phyloP scores from a whole-genome alignment of 2,888 invertebrate genomes.

The Anthophora plumipes region DNA sequence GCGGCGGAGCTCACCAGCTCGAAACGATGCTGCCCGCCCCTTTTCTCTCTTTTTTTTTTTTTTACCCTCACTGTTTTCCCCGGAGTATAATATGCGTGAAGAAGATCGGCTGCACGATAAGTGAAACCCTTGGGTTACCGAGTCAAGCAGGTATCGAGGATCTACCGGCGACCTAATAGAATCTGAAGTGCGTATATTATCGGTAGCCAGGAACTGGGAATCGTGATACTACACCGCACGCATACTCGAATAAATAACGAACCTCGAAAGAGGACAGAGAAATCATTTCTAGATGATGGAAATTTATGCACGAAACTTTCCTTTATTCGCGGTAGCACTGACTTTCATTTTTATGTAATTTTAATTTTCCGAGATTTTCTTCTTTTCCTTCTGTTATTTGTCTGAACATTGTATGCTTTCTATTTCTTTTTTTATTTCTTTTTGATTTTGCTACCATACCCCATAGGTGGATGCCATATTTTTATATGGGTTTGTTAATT shows the following conservation, averaged over 20 bases:
- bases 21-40: slow-evolving; percentile 55
- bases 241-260: slow-evolving; percentile 35
- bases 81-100: slow-evolving; percentile 80
- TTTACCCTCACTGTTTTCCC: slow-evolving; percentile 76
- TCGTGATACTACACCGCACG: slow-evolving; percentile 34
- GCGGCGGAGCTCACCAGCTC: slow-evolving; percentile 75
- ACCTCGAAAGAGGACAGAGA: background rate
- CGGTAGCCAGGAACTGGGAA: slow-evolving; percentile 64
- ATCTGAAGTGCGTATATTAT: slow-evolving; percentile 61
- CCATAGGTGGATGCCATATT: no score
- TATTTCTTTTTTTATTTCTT: no score
- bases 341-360: no score
- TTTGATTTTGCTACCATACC: no score
- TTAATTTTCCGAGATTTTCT: no score
- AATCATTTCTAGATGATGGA: background rate
- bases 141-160: slow-evolving; percentile 74
- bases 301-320: no score
- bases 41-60: no score
- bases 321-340: background rate
- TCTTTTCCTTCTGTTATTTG: no score
- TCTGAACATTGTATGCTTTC: no score
- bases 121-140: slow-evolving; percentile 75
- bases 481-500: no score
- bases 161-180: slow-evolving; percentile 63
- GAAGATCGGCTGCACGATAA: slow-evolving; percentile 82